Percentiles rank a stretch among this genome's conserved stretches.
These are phyloP conservation scores for Neogobius melanostomus DNA, from an alignment of 2,113 vertebrate species.

Conservation along the genomic window DNA sequence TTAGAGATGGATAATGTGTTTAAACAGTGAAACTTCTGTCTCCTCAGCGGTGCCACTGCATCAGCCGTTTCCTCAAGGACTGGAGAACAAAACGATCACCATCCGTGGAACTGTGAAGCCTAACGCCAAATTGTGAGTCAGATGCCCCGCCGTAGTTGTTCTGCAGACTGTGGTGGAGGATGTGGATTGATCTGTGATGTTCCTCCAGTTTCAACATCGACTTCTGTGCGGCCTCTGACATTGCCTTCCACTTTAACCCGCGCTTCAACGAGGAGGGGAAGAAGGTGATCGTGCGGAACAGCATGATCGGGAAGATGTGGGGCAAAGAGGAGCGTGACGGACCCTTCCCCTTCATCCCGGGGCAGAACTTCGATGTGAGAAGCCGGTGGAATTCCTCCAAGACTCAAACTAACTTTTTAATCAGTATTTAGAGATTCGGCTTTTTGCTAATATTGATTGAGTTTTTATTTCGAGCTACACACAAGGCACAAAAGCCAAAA, in stretches of 20 bases:
- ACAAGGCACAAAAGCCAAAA: too few relatives aligned
- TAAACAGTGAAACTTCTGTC: not conserved
- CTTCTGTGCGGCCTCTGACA: rapidly evolving
- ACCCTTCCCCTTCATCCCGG: constrained; percentile 44
- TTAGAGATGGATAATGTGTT: too few relatives aligned
- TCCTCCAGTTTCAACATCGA: constrained; percentile 51
- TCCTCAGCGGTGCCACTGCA: constrained; percentile 26
- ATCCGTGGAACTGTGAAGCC: constrained; percentile 46
- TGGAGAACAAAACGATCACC: constrained; percentile 47
- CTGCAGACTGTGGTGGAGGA: too few relatives aligned
- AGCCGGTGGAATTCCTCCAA: too few relatives aligned
- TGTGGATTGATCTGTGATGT: not conserved
- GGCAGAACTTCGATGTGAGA: constrained; percentile 49
- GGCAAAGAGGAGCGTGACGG: constrained; percentile 49
- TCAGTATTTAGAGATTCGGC: too few relatives aligned
- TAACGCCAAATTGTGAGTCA: constrained; percentile 36
- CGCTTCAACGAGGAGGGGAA: constrained; percentile 47
- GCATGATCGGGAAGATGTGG: constrained; percentile 22
- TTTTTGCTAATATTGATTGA: too few relatives aligned
- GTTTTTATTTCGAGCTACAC: too few relatives aligned
- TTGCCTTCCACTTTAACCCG: constrained; percentile 64
- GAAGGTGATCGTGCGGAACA: constrained; percentile 56
- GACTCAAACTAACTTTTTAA: too few relatives aligned
- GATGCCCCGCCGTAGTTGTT: not conserved
- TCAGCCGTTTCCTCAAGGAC: not conserved